These are phyloP conservation scores for Ophion slaviceki DNA, from an alignment of 2,888 invertebrate genomes.

Conservation along the genomic window DNA sequence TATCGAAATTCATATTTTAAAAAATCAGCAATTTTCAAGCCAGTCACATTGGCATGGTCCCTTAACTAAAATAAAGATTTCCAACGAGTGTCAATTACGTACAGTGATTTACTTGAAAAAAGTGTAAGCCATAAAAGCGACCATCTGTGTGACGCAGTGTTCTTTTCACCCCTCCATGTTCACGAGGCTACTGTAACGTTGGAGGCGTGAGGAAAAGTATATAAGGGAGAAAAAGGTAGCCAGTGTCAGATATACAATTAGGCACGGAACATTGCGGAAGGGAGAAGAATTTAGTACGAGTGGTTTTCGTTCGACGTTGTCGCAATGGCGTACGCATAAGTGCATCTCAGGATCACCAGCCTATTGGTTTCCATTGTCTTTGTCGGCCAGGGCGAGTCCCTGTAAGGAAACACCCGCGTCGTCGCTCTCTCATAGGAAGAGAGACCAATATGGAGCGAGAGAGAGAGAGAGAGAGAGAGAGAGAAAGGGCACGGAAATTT, in stretches of 20 bases:
- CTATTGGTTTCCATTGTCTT: conserved; percentile 79
- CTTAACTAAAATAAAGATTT: conserved; percentile 32
- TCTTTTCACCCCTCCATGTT: conserved; percentile 15
- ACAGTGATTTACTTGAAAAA: conserved; percentile 13
- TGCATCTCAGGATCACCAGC: conserved; percentile 34
- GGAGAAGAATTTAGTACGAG: conserved; percentile 20
- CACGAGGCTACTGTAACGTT: conserved; percentile 2
- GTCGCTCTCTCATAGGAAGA: conserved; percentile 11
- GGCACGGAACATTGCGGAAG: conserved; percentile 51
- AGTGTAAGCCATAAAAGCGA: not conserved
- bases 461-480: conserved; percentile 38
- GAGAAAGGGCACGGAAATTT: conserved; percentile 75
- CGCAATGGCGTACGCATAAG: conserved; percentile 29
- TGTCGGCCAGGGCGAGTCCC: conserved; percentile 64
- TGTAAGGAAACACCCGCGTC: conserved; percentile 30
- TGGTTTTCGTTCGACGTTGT: conserved; percentile 37
- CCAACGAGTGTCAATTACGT: conserved; percentile 8
- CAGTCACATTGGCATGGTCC: too few relatives aligned
- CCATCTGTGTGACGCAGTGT: not conserved
- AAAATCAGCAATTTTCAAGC: too few relatives aligned
- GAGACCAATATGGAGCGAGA: conserved; percentile 50
- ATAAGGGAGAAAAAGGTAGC: conserved; percentile 33
- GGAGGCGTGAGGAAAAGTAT: not conserved
- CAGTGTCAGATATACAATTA: conserved; percentile 50
- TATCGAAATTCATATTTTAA: too few relatives aligned